These are phyloP conservation scores for Palythoa heliodiscus DNA, from an alignment of 92 coral and sea anemone species.

Conservation along the genomic window DNA sequence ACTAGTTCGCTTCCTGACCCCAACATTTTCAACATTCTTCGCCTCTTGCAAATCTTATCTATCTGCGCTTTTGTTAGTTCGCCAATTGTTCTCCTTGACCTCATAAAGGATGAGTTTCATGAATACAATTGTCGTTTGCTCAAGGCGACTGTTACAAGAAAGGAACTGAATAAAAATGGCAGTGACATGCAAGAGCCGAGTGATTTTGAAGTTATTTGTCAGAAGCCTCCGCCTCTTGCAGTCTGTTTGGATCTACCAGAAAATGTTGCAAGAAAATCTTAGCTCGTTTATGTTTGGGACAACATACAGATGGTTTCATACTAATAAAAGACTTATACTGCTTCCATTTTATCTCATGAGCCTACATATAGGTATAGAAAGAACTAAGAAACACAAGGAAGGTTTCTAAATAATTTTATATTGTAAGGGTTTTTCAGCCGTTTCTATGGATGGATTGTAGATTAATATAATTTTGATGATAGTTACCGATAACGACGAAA, in stretches of 20 bases:
- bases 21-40: conserved; percentile 20
- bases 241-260: conserved; percentile 6
- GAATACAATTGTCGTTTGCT: background rate
- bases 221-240: conserved; percentile 21
- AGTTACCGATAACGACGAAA: too few relatives aligned
- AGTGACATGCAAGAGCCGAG: background rate
- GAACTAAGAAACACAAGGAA: too few relatives aligned
- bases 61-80: conserved; percentile 10
- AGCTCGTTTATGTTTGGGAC: background rate
- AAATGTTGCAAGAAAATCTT: background rate
- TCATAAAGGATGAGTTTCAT: conserved; percentile 13
- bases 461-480: too few relatives aligned
- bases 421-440: too few relatives aligned
- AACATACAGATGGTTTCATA: background rate
- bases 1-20: background rate
- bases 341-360: too few relatives aligned
- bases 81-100: conserved; percentile 14
- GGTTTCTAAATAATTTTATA: too few relatives aligned
- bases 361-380: too few relatives aligned
- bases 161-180: background rate
- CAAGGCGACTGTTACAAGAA: background rate
- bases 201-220: background rate
- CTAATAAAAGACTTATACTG: too few relatives aligned
- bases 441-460: too few relatives aligned
- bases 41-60: background rate